Evolutionary conservation across 2,888 invertebrate genomes (phyloP), one percentile per base, ranked within the genome.

Genomic region (Ephialtes manifestator): DNA sequence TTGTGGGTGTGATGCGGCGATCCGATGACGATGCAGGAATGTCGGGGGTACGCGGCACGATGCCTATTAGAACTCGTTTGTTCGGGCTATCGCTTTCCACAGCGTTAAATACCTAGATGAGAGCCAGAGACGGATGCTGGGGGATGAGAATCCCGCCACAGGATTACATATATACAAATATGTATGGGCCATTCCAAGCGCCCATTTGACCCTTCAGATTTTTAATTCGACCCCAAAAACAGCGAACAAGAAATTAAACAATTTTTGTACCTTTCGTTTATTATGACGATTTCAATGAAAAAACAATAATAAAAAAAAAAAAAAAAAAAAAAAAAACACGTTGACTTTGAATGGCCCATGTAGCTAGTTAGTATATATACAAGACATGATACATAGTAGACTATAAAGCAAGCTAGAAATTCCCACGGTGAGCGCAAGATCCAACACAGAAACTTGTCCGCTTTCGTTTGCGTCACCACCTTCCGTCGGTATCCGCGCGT

Each of bases 391-490:
- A 55, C 60, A 60, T 24, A 31, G 65, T 10, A 35, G 24, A 39
- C 75, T 58, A 77, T 83, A 75, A 86, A 65, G 77, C 80, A 74
- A 58, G 79, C 53, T 83, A 80, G 83, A 84, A 89, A 85, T 91
- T 91, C 89, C 89, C 91, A 90, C 89, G 90, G 87, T 87, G 84
- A 86, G 82, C 82, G 24, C 24, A n/a, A n/a, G 85, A 83, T 81
- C 77, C 85, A 84, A 79, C 81, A 83, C 85, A 65, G 53, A 79
- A 85, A 86, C 86, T 87, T 89, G 88, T 87, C 87, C 81, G 88
- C 85, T 87, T 87, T 87, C 85, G 84, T 90, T 90, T 87, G 87
- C 87, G 85, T 87, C 88, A 87, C 85, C 85, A 86, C 86, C 87
- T 89, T 87, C 84, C 78, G 84, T 84, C 87, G 83, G 79, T 79